These are phyloP conservation scores for Callospermophilus lateralis DNA, from an alignment of 2,113 vertebrate species.

Conservation along the genomic window DNA sequence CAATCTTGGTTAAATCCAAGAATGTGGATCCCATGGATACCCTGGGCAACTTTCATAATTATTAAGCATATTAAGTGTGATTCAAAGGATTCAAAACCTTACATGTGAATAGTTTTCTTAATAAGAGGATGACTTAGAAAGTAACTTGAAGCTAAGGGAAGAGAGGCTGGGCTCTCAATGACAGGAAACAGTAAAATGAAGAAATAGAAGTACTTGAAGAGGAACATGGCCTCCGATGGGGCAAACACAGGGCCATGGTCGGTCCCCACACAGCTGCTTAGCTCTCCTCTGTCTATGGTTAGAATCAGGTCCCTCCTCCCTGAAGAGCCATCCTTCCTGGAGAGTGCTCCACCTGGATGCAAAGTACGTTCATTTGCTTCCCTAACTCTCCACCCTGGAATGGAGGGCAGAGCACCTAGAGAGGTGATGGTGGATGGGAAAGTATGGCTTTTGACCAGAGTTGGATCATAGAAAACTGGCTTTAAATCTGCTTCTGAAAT, in stretches of 20 bases:
- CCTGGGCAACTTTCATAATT: not conserved
- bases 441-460: not conserved
- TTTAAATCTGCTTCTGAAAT: not conserved
- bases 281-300: not conserved
- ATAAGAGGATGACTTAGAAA: not conserved
- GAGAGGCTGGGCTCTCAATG: not conserved
- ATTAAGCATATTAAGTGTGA: not conserved
- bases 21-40: not conserved
- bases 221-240: not conserved
- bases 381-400: not conserved
- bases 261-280: not conserved
- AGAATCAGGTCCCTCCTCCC: fast-evolving
- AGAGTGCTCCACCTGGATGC: not conserved
- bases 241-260: not conserved
- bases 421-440: not conserved
- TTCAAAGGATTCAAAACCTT: not conserved
- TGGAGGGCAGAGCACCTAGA: not conserved
- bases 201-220: not conserved
- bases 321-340: too few species aligned
- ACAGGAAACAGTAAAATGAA: not conserved
- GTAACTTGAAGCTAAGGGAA: not conserved
- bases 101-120: not conserved
- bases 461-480: not conserved
- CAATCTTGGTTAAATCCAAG: not conserved
- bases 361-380: not conserved